These are phyloP conservation scores for Pseudochaenichthys georgianus DNA, from an alignment of 2,797 vertebrate genomes.

Conservation along the genomic window DNA sequence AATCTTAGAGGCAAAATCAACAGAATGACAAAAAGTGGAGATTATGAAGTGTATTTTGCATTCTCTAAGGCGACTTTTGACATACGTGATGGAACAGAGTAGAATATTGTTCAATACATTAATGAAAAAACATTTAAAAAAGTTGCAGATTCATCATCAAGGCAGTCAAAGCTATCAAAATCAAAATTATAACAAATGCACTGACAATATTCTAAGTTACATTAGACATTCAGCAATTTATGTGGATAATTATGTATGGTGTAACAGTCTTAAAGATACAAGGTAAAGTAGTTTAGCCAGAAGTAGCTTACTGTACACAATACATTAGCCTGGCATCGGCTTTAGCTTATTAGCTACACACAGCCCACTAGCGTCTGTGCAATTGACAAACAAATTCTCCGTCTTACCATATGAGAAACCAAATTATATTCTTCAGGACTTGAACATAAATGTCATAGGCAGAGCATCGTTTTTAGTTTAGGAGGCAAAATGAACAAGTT, in stretches of 20 bases:
- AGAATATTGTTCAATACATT: no score
- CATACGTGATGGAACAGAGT: no score
- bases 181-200: neutral
- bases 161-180: no score
- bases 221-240: neutral
- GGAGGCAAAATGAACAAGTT: neutral
- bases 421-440: neutral
- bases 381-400: neutral
- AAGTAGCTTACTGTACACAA: neutral
- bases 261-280: neutral
- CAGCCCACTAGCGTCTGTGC: neutral
- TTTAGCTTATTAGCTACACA: slow-evolving; percentile 26
- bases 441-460: neutral
- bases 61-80: no score
- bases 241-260: neutral
- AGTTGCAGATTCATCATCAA: no score
- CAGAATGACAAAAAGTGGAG: no score
- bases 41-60: no score
- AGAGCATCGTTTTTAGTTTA: neutral
- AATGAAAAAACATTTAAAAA: no score
- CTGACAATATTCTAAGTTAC: neutral
- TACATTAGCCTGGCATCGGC: slow-evolving; percentile 20
- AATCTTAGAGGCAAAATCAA: neutral
- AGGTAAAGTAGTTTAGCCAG: neutral
- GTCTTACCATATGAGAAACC: slow-evolving; percentile 65